Evolutionary conservation across 2,797 vertebrate species (phyloP).

Genomic region (Tiaroga cobitis): DNA sequence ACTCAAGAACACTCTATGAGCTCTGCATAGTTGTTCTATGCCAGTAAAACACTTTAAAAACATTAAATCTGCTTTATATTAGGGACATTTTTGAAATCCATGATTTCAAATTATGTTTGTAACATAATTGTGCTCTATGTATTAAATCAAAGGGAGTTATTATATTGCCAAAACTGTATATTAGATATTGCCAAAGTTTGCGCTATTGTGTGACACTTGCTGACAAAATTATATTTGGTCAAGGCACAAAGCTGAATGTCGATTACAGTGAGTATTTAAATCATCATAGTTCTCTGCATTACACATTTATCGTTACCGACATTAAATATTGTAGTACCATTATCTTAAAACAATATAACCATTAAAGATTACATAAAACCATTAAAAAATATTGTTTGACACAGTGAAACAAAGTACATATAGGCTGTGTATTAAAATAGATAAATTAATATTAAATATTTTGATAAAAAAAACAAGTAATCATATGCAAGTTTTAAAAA

Average conservation of each 20-base stretch:
- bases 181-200: constrained; percentile 24
- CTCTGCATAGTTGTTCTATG: background rate
- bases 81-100: background rate
- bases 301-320: background rate
- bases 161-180: background rate
- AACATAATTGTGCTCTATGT: background rate
- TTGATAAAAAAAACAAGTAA: rapidly evolving
- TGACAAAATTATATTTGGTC: constrained; percentile 43
- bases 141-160: background rate
- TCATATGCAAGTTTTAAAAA: background rate
- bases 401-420: background rate
- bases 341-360: background rate
- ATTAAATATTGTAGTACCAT: background rate
- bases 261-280: constrained; percentile 35
- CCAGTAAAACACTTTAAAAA: background rate
- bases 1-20: background rate
- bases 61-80: background rate
- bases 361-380: background rate
- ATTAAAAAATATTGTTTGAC: background rate
- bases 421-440: background rate
- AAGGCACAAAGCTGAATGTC: constrained; percentile 44
- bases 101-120: background rate
- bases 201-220: constrained; percentile 45
- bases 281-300: background rate
- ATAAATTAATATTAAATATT: background rate